Evolutionary conservation across 2,113 vertebrate genomes (phyloP).

Genomic region (Lagenorhynchus albirostris): DNA sequence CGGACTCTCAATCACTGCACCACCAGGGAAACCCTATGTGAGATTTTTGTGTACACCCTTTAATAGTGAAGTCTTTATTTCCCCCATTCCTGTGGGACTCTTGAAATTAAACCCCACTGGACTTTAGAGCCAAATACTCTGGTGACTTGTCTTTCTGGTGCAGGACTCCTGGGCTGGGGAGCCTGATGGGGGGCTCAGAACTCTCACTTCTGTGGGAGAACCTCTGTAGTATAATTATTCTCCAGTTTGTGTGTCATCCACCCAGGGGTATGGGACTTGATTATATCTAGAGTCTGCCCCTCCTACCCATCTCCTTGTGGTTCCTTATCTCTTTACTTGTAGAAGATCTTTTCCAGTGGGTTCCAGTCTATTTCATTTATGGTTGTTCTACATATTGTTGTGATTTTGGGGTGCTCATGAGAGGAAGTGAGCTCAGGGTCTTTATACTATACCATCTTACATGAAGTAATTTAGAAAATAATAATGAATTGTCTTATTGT

Average conservation of each 20-base stretch:
- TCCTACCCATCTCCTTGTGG: not conserved
- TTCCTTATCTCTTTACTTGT: not conserved
- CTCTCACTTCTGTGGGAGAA: not conserved
- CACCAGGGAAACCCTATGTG: not conserved
- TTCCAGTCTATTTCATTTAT: not conserved
- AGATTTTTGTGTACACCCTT: not conserved
- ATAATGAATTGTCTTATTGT: not conserved
- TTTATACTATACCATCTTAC: not conserved
- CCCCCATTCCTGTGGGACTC: not conserved
- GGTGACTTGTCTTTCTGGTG: not conserved
- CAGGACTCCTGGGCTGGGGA: not conserved
- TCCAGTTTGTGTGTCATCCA: not conserved
- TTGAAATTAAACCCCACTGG: not conserved
- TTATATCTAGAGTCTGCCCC: not conserved
- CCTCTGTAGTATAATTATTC: not conserved
- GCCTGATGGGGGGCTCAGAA: not conserved
- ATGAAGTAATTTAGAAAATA: not conserved
- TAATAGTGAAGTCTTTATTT: not conserved
- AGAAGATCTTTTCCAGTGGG: not conserved
- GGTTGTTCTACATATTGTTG: not conserved
- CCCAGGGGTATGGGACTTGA: not conserved
- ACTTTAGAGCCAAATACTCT: too few species aligned
- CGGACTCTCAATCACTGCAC: too few species aligned
- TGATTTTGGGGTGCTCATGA: not conserved
- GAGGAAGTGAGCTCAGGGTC: not conserved